Base-by-base conservation (phyloP, 1,140 invertebrate species). In the Dendrolimus punctatus region DNA sequence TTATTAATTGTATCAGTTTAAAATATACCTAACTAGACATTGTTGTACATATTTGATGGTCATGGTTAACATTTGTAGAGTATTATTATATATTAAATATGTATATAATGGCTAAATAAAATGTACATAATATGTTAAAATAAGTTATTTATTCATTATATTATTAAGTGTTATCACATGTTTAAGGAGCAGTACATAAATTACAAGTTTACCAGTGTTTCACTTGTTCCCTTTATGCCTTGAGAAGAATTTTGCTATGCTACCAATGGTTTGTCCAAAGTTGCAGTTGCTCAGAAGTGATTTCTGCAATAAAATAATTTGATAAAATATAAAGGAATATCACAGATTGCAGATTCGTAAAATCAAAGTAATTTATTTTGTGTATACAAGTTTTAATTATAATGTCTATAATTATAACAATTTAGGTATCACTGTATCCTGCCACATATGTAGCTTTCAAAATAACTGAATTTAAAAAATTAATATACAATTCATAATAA, bases 191-290 rank as follows among this genome's bases (percentile, higher is more conserved):
- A n/a, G n/a, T n/a, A n/a, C n/a, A n/a, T n/a, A n/a, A n/a, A n/a
- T n/a, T n/a, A n/a, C n/a, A n/a, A 37, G 36, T 49, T 8, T 39
- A 48, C 10, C 39, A 6, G 39, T 46, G 9, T n/a, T 0, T 50
- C 5, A 57, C 36, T 58, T 64, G 43, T 75, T 76, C 53, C 76
- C 60, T 85, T 83, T 87, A 57, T 88, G 90, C 37, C 60, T 80
- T 48, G 77, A 57, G 76, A 91, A 91, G 66, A 91, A 91, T 62
- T 87, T 90, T 9, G 87, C 89, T 23, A 91, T 78, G 38, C 64
- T 76, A 36, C 89, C 80, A 51, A 91, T 77, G 8, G 86, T 85
- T 51, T 67, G 71, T 46, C 88, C 88, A 68, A 91, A 91, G 53
- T 71, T 85, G 47, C 77, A 76, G 61, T 89, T 87, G 6, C 74